Percentiles rank a stretch among this genome's conserved stretches.
Evolutionary conservation across 2,797 vertebrate species (phyloP).

Genomic region (Alosa sapidissima): DNA sequence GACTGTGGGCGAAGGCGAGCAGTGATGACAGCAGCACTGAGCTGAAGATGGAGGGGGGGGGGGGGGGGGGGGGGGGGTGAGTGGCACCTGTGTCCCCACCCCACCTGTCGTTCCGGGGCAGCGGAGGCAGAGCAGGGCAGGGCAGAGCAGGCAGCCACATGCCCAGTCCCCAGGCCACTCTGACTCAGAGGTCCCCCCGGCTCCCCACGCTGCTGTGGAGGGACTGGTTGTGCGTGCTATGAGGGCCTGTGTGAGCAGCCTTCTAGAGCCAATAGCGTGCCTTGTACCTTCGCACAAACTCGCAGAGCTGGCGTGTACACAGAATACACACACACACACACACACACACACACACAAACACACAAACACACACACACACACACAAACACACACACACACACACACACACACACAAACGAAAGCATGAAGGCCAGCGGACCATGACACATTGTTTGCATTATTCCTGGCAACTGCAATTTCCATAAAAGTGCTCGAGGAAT

Average conservation of each 20-base stretch:
- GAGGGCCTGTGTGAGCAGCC: background rate
- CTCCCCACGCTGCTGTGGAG: background rate
- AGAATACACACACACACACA: too few relatives aligned
- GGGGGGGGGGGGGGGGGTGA: too few relatives aligned
- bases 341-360: background rate
- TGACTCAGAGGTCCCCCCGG: background rate
- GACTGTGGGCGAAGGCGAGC: background rate
- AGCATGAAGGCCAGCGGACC: too few relatives aligned
- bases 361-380: constrained; percentile 31
- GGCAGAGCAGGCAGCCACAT: background rate
- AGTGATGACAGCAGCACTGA: background rate
- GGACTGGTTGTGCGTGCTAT: too few relatives aligned
- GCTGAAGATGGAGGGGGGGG: background rate
- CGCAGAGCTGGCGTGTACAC: too few relatives aligned
- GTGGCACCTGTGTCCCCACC: too few relatives aligned
- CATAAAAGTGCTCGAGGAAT: background rate
- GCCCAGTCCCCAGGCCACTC: background rate
- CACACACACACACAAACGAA: background rate
- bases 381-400: constrained; percentile 32
- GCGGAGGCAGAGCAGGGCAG: background rate
- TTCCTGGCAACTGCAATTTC: background rate
- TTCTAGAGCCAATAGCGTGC: background rate
- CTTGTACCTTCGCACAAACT: too few relatives aligned
- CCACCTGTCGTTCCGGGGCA: background rate
- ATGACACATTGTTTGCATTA: background rate